These are phyloP conservation scores for Metopia argyrocephala DNA, from an alignment of 2,888 invertebrate species.

Conservation along the genomic window DNA sequence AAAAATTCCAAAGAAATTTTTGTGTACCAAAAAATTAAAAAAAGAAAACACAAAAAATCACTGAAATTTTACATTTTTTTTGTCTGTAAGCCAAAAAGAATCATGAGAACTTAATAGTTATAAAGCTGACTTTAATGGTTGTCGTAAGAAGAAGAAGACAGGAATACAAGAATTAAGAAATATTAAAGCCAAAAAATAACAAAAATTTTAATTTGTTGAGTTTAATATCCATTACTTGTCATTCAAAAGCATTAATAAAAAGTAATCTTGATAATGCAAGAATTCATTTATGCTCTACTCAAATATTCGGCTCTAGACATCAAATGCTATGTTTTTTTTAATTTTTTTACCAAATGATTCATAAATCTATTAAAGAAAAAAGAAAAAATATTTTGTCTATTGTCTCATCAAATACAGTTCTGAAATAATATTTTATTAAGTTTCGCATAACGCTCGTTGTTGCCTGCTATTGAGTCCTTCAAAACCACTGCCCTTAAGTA, in stretches of 20 bases:
- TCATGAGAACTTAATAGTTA: conserved; percentile 35
- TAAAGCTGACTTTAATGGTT: conserved; percentile 9
- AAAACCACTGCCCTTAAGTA: not conserved
- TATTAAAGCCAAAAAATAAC: not conserved
- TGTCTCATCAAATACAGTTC: not conserved
- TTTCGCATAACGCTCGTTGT: too few species aligned
- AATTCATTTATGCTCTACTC: conserved; percentile 36
- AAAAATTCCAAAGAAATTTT: conserved; percentile 41
- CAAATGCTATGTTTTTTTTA: not conserved
- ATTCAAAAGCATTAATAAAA: conserved; percentile 31
- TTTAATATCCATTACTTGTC: conserved; percentile 43
- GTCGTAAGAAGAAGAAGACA: conserved; percentile 31
- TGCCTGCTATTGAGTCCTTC: not conserved
- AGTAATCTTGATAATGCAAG: conserved; percentile 34
- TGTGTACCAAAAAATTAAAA: conserved; percentile 14
- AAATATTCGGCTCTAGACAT: too few species aligned
- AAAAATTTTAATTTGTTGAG: not conserved
- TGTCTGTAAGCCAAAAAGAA: conserved; percentile 35
- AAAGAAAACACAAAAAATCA: not conserved
- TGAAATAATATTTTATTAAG: not conserved
- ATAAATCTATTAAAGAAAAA: not conserved
- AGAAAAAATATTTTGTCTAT: not conserved
- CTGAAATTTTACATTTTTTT: too few species aligned
- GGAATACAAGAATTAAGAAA: too few species aligned
- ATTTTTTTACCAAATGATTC: not conserved